Evolutionary conservation across 2,797 vertebrate genomes (phyloP), one percentile per base, ranked within the genome.

Genomic region (Danio albolineatus): DNA sequence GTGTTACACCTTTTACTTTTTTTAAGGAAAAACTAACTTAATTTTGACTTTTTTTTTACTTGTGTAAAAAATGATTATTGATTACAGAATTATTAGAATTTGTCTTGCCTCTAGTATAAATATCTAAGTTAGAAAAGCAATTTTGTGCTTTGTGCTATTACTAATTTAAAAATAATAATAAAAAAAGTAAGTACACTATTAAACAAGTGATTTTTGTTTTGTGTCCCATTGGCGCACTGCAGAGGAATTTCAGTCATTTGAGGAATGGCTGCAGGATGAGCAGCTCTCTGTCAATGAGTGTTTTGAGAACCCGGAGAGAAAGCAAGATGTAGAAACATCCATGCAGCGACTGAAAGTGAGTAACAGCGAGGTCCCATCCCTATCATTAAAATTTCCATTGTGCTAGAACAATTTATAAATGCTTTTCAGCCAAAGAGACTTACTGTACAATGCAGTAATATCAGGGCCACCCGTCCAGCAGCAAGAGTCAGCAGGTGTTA

Each of bases 241-340:
- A 98, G 97, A 96, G 87, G 95, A 96, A 6, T 95, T 88, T 73
- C 93, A 95, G 89, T 92, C 91, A 21, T 98, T 97, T 85, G 95
- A 95, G 53, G 94, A 94, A 44, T 97, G 95, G 94, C 94, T 97
- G 88, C 94, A 94, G 91, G 94, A 92, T 71, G 73, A 93, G 80
- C 95, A 95, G 87, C 76, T 96, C 38, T 94, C 92, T 7, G 93
- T 97, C 75, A 95, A 96, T 4, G 96, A 96, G 56, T 98, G 96
- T 83, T 98, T 98, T 83, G 96, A 98, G 81, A 91, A 94, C 48
- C 92, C 95, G 6, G 95, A 96, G 92, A 94, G 91, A 65, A 94
- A 91, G 86, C 54, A 41, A 0, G 84, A 90, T 10, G 78, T 96
- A 75, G 95, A 97, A 84, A 92, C 89, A 2, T 95, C 90, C 36